phyloP scores from a whole-genome alignment of 2,113 vertebrate genomes.

The Alligator mississippiensis region DNA sequence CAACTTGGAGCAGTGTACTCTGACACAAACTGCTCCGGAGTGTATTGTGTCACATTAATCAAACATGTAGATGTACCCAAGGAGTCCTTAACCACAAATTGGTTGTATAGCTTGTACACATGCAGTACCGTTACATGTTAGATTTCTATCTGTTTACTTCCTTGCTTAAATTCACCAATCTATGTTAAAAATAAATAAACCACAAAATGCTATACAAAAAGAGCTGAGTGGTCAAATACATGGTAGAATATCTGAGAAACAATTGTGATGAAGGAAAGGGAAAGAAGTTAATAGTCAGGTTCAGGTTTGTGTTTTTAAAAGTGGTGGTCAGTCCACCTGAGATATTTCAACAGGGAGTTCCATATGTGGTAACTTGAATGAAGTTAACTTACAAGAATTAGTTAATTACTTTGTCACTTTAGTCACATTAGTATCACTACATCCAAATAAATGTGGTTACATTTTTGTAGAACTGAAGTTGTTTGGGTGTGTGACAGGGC shows the following conservation, averaged over 20 bases:
- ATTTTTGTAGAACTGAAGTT: neutral
- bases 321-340: accelerated
- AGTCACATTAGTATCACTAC: neutral
- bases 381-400: neutral
- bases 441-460: neutral
- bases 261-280: neutral
- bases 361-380: neutral
- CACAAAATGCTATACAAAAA: too few relatives aligned
- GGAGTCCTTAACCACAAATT: too few relatives aligned
- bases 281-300: neutral
- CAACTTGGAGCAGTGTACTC: too few relatives aligned
- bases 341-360: neutral
- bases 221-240: too few relatives aligned
- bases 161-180: too few relatives aligned
- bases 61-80: too few relatives aligned
- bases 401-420: neutral
- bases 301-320: neutral
- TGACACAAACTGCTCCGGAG: too few relatives aligned
- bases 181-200: too few relatives aligned
- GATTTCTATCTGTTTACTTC: too few relatives aligned
- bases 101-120: too few relatives aligned
- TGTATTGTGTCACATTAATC: too few relatives aligned
- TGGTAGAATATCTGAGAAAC: neutral
- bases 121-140: too few relatives aligned
- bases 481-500: neutral